Conservation (phyloP, 2,888 invertebrate genomes). For the Hyposoter didymator region DNA sequence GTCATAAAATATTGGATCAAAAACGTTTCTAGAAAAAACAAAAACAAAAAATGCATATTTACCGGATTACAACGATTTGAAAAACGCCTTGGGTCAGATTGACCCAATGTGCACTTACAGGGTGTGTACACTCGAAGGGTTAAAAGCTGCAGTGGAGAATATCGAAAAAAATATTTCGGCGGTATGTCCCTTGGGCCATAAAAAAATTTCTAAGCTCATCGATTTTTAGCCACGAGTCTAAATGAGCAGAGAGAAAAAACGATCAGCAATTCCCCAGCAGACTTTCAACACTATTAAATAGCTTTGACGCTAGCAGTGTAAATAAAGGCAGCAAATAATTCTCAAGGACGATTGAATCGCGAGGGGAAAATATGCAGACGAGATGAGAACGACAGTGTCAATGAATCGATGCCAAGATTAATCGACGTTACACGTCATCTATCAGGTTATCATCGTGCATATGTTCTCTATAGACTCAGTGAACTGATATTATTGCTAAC, state of each 20-base stretch:
- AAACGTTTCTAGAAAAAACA: no score
- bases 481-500: neutral
- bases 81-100: no score
- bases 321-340: constrained; percentile 43
- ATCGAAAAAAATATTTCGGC: neutral
- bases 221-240: neutral
- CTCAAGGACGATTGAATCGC: constrained; percentile 43
- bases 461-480: neutral
- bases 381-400: constrained; percentile 6
- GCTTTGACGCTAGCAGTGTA: constrained; percentile 4
- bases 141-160: neutral
- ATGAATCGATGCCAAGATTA: constrained; percentile 61
- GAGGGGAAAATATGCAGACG: neutral
- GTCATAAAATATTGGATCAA: no score
- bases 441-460: neutral
- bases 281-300: neutral
- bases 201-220: neutral
- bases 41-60: no score
- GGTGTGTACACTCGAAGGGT: no score
- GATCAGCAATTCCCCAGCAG: neutral
- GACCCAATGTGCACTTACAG: no score
- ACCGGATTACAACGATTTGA: no score
- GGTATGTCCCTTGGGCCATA: neutral
- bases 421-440: constrained; percentile 39
- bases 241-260: constrained; percentile 5